These are phyloP conservation scores for Psilopogon haemacephalus DNA, from an alignment of 2,113 vertebrate species.

Conservation along the genomic window DNA sequence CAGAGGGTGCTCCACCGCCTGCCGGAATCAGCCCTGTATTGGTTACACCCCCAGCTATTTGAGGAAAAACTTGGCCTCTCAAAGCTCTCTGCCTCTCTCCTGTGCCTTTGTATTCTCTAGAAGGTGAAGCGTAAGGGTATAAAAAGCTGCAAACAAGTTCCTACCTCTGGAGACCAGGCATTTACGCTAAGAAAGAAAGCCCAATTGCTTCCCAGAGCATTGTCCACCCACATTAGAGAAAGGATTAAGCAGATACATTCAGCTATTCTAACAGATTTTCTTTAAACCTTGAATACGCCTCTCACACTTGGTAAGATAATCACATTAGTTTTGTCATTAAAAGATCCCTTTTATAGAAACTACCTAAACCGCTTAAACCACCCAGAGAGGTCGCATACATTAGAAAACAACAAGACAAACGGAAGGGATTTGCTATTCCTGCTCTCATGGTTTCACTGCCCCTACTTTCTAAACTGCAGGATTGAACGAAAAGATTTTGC, in stretches of 20 bases:
- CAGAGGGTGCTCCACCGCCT: not conserved
- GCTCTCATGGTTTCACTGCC: constrained; percentile 68
- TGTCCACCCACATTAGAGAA: constrained; percentile 94
- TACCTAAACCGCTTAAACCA: constrained; percentile 96
- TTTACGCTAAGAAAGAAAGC: constrained; percentile 85
- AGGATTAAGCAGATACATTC: constrained; percentile 98
- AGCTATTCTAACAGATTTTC: constrained; percentile 98
- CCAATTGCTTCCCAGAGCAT: constrained; percentile 88
- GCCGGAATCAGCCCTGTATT: constrained; percentile 1
- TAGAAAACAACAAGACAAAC: constrained; percentile 83
- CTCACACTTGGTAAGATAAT: constrained; percentile 98
- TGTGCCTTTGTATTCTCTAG: constrained; percentile 80
- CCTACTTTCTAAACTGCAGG: constrained; percentile 40
- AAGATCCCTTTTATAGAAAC: constrained; percentile 90
- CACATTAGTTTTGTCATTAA: constrained; percentile 99
- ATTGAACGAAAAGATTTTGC: constrained; percentile 59
- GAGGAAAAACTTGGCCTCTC: constrained; percentile 57
- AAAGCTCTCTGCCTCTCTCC: constrained; percentile 60
- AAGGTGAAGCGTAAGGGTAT: constrained; percentile 84
- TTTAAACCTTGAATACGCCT: constrained; percentile 93
- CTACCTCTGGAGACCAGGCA: constrained; percentile 83
- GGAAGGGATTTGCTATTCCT: constrained; percentile 81
- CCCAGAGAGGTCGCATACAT: constrained; percentile 96
- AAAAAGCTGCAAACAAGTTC: constrained; percentile 87
- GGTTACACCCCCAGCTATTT: constrained; percentile 59